Evolutionary conservation across 2,797 vertebrate species (phyloP).

Genomic region (Apogon hyalosoma): DNA sequence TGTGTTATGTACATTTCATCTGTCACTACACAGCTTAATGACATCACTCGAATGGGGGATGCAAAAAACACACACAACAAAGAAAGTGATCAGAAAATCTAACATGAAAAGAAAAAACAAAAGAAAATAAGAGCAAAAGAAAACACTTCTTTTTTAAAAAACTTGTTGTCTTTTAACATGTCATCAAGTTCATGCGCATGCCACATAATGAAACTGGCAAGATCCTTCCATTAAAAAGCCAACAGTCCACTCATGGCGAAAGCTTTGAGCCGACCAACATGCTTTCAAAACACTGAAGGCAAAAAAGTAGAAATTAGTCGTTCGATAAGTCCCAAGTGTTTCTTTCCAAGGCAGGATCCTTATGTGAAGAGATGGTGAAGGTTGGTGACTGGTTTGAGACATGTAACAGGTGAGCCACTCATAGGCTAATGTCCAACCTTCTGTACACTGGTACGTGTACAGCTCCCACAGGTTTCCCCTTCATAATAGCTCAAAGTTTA

Average conservation of each 20-base stretch:
- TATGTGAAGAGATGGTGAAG: conserved; percentile 65
- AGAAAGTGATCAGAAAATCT: conserved; percentile 73
- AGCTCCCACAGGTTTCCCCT: conserved; percentile 70
- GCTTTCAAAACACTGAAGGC: conserved; percentile 69
- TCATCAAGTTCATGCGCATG: conserved; percentile 86
- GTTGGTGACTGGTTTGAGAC: conserved; percentile 74
- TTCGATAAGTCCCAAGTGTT: conserved; percentile 62
- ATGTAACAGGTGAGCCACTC: conserved; percentile 70
- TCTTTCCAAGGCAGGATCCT: conserved; percentile 70
- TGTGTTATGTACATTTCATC: conserved; percentile 83
- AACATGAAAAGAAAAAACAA: conserved; percentile 66
- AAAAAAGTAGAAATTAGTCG: conserved; percentile 64
- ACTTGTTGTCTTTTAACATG: conserved; percentile 55
- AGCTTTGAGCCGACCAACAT: conserved; percentile 67
- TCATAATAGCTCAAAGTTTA: conserved; percentile 85
- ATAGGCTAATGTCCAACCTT: conserved; percentile 64
- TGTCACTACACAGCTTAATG: conserved; percentile 77
- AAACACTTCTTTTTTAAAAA: conserved; percentile 46
- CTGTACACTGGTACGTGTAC: conserved; percentile 58
- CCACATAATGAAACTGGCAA: conserved; percentile 83
- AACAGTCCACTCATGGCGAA: conserved; percentile 76
- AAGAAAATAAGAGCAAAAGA: conserved; percentile 62
- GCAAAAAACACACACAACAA: conserved; percentile 75
- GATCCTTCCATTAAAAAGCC: conserved; percentile 80
- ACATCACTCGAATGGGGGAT: conserved; percentile 79